Base-by-base conservation (phyloP, 2,113 vertebrate genomes). In the Sinocyclocheilus rhinocerous region DNA sequence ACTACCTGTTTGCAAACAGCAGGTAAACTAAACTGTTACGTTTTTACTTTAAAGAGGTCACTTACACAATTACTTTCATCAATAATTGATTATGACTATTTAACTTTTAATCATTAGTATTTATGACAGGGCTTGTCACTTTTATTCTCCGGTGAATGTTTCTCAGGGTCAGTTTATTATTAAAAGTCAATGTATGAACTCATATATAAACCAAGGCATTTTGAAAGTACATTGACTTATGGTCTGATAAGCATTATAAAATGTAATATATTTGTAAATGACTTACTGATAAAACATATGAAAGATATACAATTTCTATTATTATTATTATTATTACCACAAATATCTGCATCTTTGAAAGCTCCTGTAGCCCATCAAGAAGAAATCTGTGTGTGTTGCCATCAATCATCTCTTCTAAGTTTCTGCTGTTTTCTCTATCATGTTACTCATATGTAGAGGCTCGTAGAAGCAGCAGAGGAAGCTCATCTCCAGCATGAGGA, bases 401-500 rank as follows among this genome's bases (percentile, higher is more conserved):
- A 81, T 75, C 29, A 42, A 18, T 85, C 73, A 33, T 39, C 29
- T 33, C 29, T 33, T 33, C 18, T 86, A 11, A 33, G 76, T 63
- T 72, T 81, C 1, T 63, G 5, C 76, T 63, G 55, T 72, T 11
- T 42, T 65, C 4, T 50, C 10, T 70, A 29, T 33, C 7, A 39
- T 39, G 39, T 39, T 39, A 20, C 20, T n/a, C 29, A 15, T 26
- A 9, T 75, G 24, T 90, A 99, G 98, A 95, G 97, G 85, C 22
- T 48, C 6, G 98, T 99, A 87, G 97, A 99, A 92, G 97, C 98
- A 83, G 98, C 98, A 26, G 98, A 99, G 89, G 97, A 98, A 83
- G 98, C 98, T 82, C 97, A 99, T 76, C 94, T 97, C 90, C 96
- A 99, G 87, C 98, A 99, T 1, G 96, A 97, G 90, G 98, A 99